phyloP scores from a whole-genome alignment of 2,797 vertebrate genomes.

The Oreochromis mossambicus region DNA sequence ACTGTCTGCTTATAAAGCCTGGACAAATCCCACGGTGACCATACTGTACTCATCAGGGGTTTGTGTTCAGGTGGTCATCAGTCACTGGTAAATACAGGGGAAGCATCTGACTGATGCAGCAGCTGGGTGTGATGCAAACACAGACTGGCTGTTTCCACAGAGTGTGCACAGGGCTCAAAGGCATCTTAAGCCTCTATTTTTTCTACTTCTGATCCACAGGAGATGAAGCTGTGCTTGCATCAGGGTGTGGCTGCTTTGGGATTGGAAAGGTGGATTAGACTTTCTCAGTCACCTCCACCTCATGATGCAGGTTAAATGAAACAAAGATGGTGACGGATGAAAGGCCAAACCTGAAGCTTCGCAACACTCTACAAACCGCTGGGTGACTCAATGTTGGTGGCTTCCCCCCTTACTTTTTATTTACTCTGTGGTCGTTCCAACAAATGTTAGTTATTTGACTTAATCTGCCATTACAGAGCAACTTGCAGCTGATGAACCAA shows the following conservation, averaged over 20 bases:
- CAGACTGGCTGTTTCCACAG: not conserved
- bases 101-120: not conserved
- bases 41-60: not conserved
- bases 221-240: not conserved
- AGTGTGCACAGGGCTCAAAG: not conserved
- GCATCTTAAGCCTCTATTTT: not conserved
- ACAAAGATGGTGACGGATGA: not conserved
- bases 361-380: not conserved
- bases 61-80: not conserved
- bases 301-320: not conserved
- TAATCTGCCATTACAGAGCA: not conserved
- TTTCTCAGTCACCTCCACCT: not conserved
- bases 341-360: not conserved
- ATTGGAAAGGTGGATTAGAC: not conserved
- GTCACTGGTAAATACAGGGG: not conserved
- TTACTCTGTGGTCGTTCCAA: not conserved
- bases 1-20: not conserved
- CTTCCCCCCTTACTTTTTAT: not conserved
- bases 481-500: not conserved
- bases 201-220: not conserved
- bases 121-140: not conserved
- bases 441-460: not conserved
- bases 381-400: not conserved
- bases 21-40: not conserved
- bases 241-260: not conserved